phyloP scores from a whole-genome alignment of 2,888 invertebrate genomes.

The Heliconius aoede region DNA sequence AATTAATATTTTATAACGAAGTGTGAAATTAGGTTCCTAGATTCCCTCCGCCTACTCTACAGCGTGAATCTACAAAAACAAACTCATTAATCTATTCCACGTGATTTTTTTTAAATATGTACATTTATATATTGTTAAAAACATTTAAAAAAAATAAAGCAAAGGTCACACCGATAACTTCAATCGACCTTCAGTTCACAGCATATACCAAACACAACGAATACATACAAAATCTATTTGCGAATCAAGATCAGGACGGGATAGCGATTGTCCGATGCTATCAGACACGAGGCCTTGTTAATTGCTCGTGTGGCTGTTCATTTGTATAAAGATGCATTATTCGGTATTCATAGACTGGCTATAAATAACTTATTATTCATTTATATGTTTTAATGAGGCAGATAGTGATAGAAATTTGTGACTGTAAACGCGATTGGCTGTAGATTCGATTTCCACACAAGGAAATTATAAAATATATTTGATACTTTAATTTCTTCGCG shows the following conservation, averaged over 20 bases:
- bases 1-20: too few species aligned
- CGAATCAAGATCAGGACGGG: constrained; percentile 66
- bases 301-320: constrained; percentile 52
- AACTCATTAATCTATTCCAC: too few species aligned
- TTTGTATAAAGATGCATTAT: constrained; percentile 40
- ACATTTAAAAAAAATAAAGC: neutral
- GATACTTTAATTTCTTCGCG: neutral
- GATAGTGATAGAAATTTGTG: neutral
- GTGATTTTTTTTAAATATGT: too few species aligned
- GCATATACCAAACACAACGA: constrained; percentile 51
- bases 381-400: neutral
- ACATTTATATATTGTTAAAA: neutral
- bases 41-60: too few species aligned
- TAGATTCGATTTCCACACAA: neutral
- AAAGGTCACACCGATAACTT: neutral
- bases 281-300: constrained; percentile 58
- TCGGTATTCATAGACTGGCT: constrained; percentile 19
- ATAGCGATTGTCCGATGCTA: constrained; percentile 57
- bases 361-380: constrained; percentile 16
- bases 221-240: constrained; percentile 66
- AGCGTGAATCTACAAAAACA: too few species aligned
- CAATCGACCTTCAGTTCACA: constrained; percentile 4
- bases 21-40: too few species aligned
- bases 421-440: too few species aligned
- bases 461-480: neutral